Evolutionary conservation across 2,113 vertebrate species (phyloP).

Genomic region (Ancistrus triradiatus): DNA sequence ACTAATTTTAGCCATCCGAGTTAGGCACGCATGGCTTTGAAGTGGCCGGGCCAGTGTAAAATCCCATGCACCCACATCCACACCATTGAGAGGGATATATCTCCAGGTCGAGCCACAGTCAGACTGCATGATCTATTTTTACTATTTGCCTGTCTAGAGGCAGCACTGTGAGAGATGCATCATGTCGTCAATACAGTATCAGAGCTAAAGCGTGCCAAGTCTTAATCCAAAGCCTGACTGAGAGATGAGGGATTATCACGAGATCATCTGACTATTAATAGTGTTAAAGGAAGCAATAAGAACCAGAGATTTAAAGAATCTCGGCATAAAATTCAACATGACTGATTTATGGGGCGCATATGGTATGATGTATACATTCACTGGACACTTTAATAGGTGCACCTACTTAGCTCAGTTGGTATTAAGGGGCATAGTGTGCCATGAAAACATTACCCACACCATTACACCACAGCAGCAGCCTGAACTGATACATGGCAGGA

Average conservation of each 20-base stretch:
- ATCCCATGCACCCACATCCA: neutral
- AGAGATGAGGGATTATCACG: slow-evolving; percentile 15
- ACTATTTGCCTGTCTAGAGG: slow-evolving; percentile 11
- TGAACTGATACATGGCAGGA: too few species aligned
- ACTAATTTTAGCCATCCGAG: slow-evolving; percentile 37
- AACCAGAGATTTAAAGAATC: slow-evolving; percentile 21
- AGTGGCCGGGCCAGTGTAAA: slow-evolving; percentile 10
- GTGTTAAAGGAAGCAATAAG: too few species aligned
- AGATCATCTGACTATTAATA: slow-evolving; percentile 25
- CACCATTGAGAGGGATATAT: slow-evolving; percentile 15
- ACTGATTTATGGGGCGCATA: neutral
- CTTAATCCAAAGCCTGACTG: too few species aligned
- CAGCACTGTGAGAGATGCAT: slow-evolving; percentile 7
- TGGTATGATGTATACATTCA: too few species aligned
- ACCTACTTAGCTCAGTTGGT: too few species aligned
- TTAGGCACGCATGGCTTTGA: slow-evolving; percentile 30
- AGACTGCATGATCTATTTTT: slow-evolving; percentile 42
- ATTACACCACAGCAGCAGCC: too few species aligned
- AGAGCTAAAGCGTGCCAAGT: slow-evolving; percentile 18
- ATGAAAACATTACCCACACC: too few species aligned
- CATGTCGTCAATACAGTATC: slow-evolving; percentile 29
- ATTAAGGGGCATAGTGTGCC: too few species aligned
- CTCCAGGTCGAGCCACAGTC: neutral
- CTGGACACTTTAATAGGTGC: too few species aligned
- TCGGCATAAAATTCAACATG: neutral